Percentiles rank a stretch among this genome's conserved stretches.
phyloP scores from a whole-genome alignment of 1,140 invertebrate genomes.

The Drosophila eugracilis region DNA sequence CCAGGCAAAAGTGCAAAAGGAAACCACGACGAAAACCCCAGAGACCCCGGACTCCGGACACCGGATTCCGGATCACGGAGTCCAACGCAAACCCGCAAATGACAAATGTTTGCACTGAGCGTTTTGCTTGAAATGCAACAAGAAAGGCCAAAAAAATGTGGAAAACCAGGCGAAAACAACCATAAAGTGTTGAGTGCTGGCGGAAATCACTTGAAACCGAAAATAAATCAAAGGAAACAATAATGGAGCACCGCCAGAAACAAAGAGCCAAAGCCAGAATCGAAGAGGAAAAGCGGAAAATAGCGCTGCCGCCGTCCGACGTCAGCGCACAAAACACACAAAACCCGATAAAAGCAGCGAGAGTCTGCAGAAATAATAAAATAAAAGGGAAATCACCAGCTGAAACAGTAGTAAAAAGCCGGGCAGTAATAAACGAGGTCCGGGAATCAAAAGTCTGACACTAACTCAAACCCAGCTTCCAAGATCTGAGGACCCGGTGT shows the following conservation, averaged over 20 bases:
- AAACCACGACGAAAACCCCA: conserved; percentile 33
- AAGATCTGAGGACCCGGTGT: conserved; percentile 24
- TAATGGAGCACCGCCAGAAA: conserved; percentile 63
- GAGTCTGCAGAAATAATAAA: conserved; percentile 40
- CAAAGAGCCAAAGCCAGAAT: conserved; percentile 43
- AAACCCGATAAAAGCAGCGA: conserved; percentile 40
- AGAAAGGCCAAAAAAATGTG: conserved; percentile 36
- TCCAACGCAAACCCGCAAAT: conserved; percentile 60
- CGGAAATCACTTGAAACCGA: conserved; percentile 83
- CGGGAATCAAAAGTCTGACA: conserved; percentile 38
- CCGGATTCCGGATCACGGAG: too few relatives aligned
- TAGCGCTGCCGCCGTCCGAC: conserved; percentile 59
- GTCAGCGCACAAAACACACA: conserved; percentile 31
- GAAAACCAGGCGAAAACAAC: conserved; percentile 53
- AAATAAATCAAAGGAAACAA: conserved; percentile 79
- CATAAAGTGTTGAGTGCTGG: conserved; percentile 75
- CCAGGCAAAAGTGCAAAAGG: conserved; percentile 41
- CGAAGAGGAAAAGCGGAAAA: conserved; percentile 65
- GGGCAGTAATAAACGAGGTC: conserved; percentile 44
- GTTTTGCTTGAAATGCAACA: conserved; percentile 39
- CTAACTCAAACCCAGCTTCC: background rate
- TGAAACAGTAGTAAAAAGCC: conserved; percentile 49
- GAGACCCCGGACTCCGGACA: conserved; percentile 1
- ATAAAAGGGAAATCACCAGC: conserved; percentile 36
- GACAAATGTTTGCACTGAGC: conserved; percentile 72